Base-by-base conservation (phyloP, 2,113 vertebrate species). In the Acinonyx jubatus region DNA sequence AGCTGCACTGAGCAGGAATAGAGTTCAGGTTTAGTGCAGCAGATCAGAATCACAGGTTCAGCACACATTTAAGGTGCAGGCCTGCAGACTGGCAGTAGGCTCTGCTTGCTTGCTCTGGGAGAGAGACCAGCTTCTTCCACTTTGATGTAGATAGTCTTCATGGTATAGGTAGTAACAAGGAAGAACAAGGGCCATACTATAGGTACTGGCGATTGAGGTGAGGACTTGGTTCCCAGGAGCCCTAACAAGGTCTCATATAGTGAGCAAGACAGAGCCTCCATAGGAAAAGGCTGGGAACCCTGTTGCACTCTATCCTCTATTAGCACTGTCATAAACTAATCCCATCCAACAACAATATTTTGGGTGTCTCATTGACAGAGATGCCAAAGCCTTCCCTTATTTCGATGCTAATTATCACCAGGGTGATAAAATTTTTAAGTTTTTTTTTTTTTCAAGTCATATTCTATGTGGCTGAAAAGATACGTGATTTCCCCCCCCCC, bases 351-450 rank as follows among this genome's bases (percentile, higher is more conserved):
- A 88, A 68, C 9, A 92, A 55, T 48, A 55, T 86, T 92, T 93
- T 65, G 18, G 94, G 68, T 78, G 31, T 85, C 33, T 96, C 15
- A 76, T 73, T 84, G 33, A 63, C 9, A 94, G 45, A 92, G 76
- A 80, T 83, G 65, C 8, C 57, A 97, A 66, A 82, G n/a, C 71
- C 14, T 84, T 84, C 55, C 41, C 38, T 91, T 88, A 63, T 50
- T 96, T 90, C 91, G 69, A 88, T 88, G 41, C 29, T 78, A 92
- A n/a, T 78, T 95, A 80, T 13, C 82, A 73, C 11, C 27, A 23
- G 8, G 19, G 65, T 89, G 61, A 94, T 52, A 63, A 27, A 95
- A 52, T 78, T 95, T 83, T 74, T 66, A 91, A 83, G 19, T 7
- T 76, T 74, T 25, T 14, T 66, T 14, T 66, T 66, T 14, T 38